A percentile compares a stretch with the other conserved stretches of the same genome.
Conservation (phyloP, 2,113 vertebrate species). For the Nothobranchius kuhntae region DNA sequence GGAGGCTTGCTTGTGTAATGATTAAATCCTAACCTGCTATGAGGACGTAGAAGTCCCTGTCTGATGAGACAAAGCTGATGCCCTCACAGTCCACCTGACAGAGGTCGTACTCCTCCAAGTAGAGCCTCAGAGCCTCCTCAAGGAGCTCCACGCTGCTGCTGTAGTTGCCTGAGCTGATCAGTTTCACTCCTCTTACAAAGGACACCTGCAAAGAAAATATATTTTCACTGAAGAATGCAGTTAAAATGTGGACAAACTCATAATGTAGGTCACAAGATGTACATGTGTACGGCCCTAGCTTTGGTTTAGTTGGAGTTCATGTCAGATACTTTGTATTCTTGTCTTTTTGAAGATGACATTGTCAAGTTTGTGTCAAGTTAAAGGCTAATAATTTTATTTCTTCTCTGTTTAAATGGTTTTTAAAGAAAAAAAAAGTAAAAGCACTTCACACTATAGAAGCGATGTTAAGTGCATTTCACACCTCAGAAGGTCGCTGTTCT, state of each 20-base stretch:
- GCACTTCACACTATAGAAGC: too few relatives aligned
- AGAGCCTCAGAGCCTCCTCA: constrained; percentile 83
- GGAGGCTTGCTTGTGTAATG: neutral
- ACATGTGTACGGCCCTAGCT: neutral
- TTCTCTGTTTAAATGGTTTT: too few relatives aligned
- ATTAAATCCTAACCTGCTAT: constrained; percentile 79
- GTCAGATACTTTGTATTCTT: neutral
- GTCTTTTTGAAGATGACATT: too few relatives aligned
- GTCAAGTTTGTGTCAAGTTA: too few relatives aligned
- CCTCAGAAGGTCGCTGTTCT: constrained; percentile 85
- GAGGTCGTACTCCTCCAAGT: constrained; percentile 79
- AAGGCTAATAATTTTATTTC: too few relatives aligned
- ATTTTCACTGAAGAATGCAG: neutral
- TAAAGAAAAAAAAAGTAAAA: too few relatives aligned
- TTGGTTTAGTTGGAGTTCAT: neutral
- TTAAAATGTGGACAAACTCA: too few relatives aligned
- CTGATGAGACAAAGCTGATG: constrained; percentile 73
- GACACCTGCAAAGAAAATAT: constrained; percentile 59
- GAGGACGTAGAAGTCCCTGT: constrained; percentile 83
- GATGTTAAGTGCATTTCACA: constrained; percentile 32
- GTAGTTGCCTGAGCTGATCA: constrained; percentile 83
- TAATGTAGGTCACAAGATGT: too few relatives aligned
- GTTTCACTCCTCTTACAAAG: constrained; percentile 85
- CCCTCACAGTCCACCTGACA: constrained; percentile 85
- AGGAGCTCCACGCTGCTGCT: constrained; percentile 77